These are phyloP conservation scores for Heterodera carotae DNA, from an alignment of 1,140 invertebrate species.

Conservation along the genomic window DNA sequence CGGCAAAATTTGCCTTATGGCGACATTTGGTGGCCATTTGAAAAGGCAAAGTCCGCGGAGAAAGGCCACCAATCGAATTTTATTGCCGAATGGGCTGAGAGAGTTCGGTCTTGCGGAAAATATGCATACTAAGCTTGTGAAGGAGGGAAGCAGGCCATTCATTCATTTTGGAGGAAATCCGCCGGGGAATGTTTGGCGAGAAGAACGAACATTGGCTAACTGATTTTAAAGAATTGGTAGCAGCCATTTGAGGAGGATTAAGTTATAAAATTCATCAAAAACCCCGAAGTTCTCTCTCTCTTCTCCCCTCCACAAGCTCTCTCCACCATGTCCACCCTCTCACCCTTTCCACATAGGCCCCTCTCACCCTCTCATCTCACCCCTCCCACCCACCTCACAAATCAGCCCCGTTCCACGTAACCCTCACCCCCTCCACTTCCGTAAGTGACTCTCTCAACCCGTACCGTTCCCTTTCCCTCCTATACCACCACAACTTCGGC, in stretches of 20 bases:
- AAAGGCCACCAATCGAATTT: constrained; percentile 10
- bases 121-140: neutral
- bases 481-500: neutral
- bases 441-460: neutral
- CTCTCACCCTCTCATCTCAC: neutral
- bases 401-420: neutral
- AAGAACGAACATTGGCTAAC: no score
- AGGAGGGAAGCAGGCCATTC: neutral
- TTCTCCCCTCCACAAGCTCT: no score
- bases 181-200: neutral
- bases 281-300: no score
- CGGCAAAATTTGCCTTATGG: neutral
- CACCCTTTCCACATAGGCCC: no score
- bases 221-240: no score
- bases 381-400: neutral
- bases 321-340: no score
- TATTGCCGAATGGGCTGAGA: neutral
- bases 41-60: neutral
- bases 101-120: constrained; percentile 3
- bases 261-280: no score
- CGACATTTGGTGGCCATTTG: neutral
- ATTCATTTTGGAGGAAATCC: neutral
- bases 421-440: neutral
- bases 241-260: no score
- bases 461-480: neutral